Evolutionary conservation across 2,888 invertebrate species (phyloP).

Genomic region (Hymenopus coronatus): DNA sequence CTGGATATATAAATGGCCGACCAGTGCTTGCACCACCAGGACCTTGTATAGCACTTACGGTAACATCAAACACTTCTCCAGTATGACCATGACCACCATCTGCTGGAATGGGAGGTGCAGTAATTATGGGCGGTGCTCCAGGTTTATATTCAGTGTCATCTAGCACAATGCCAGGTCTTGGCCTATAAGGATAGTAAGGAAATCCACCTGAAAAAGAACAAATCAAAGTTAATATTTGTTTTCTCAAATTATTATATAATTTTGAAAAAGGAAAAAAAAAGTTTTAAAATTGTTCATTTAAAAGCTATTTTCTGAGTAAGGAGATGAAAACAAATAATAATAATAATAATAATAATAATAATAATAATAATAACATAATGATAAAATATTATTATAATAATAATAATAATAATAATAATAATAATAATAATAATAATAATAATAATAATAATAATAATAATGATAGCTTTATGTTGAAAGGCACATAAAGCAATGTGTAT

Average conservation of each 20-base stretch:
- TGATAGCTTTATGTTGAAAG: too few species aligned
- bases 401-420: too few species aligned
- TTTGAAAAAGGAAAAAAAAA: too few species aligned
- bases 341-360: too few species aligned
- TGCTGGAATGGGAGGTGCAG: slow-evolving; percentile 42
- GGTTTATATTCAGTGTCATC: slow-evolving; percentile 81
- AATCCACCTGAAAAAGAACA: background rate
- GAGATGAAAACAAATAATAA: too few species aligned
- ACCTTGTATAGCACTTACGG: slow-evolving; percentile 83
- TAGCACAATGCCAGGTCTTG: slow-evolving; percentile 80
- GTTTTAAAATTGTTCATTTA: too few species aligned
- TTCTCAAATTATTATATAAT: background rate
- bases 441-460: too few species aligned
- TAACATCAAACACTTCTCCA: slow-evolving; percentile 81
- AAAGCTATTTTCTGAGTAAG: too few species aligned
- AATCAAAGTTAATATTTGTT: background rate
- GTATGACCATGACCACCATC: slow-evolving; percentile 54
- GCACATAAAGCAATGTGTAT: too few species aligned
- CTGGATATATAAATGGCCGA: slow-evolving; percentile 55
- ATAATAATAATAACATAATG: too few species aligned
- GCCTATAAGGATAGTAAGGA: slow-evolving; percentile 59
- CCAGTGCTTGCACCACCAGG: slow-evolving; percentile 55
- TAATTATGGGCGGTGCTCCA: slow-evolving; percentile 40
- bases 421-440: too few species aligned
- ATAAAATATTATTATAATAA: too few species aligned